Evolutionary conservation across 2,797 vertebrate genomes (phyloP).

Genomic region (Poecile montanus): DNA sequence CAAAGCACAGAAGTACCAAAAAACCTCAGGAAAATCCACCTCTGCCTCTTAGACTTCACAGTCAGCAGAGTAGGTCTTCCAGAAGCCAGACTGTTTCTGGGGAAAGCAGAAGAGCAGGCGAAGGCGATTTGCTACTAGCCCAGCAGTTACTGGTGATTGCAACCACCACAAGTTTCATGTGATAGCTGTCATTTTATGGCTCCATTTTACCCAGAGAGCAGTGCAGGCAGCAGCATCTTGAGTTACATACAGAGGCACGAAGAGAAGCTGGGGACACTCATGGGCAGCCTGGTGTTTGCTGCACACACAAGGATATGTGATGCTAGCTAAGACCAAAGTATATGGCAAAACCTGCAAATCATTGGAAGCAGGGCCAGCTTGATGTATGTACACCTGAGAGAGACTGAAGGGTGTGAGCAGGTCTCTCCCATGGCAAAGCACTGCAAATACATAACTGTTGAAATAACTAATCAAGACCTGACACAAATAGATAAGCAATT

Average conservation of each 20-base stretch:
- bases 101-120: accelerated
- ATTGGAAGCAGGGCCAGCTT: background rate
- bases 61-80: background rate
- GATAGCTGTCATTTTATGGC: background rate
- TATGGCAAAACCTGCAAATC: background rate
- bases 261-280: background rate
- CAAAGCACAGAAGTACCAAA: background rate
- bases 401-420: background rate
- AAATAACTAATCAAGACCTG: background rate
- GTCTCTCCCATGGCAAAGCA: background rate
- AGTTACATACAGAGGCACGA: accelerated
- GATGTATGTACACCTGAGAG: too few relatives aligned
- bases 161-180: background rate
- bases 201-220: background rate
- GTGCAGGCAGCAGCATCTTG: accelerated
- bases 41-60: accelerated
- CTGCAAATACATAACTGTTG: background rate
- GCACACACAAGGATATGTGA: background rate
- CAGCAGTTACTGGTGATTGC: accelerated
- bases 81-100: accelerated
- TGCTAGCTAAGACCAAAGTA: background rate
- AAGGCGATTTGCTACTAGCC: background rate
- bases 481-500: background rate
- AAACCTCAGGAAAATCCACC: background rate
- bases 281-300: background rate